These are phyloP conservation scores for Drosophila parabipectinata DNA, from an alignment of 1,140 invertebrate genomes.

Conservation along the genomic window DNA sequence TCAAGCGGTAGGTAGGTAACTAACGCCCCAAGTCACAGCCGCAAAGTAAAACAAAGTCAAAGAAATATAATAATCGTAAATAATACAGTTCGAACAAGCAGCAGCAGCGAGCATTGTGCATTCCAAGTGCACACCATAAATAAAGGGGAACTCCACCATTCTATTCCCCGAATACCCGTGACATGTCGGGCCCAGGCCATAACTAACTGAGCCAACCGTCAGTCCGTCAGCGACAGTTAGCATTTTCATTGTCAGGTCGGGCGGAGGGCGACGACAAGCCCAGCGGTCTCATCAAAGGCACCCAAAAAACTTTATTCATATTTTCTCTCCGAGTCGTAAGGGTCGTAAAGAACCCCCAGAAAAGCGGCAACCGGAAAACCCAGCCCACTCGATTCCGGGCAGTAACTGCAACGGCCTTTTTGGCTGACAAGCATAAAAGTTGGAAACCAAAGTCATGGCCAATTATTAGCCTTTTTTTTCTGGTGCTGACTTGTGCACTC, in stretches of 20 bases:
- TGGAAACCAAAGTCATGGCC: conserved; percentile 79
- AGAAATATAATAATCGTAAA: conserved; percentile 34
- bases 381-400: conserved; percentile 13
- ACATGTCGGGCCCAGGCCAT: conserved; percentile 15
- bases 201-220: conserved; percentile 49
- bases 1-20: conserved; percentile 10
- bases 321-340: conserved; percentile 41
- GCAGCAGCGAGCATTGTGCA: conserved; percentile 51
- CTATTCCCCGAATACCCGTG: conserved; percentile 20
- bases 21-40: conserved; percentile 10
- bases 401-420: conserved; percentile 16
- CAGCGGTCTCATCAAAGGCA: conserved; percentile 68
- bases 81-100: conserved; percentile 27
- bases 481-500: conserved; percentile 44
- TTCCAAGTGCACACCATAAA: conserved; percentile 73
- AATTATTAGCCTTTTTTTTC: conserved; percentile 71
- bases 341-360: conserved; percentile 32
- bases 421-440: conserved; percentile 53
- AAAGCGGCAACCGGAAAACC: conserved; percentile 9
- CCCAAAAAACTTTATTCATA: conserved; percentile 72
- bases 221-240: conserved; percentile 53
- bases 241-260: conserved; percentile 78
- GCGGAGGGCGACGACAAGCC: conserved; percentile 57
- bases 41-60: conserved; percentile 29
- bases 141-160: conserved; percentile 35